Evolutionary conservation across 2,888 invertebrate species (phyloP).

Genomic region (Thecophora atra): DNA sequence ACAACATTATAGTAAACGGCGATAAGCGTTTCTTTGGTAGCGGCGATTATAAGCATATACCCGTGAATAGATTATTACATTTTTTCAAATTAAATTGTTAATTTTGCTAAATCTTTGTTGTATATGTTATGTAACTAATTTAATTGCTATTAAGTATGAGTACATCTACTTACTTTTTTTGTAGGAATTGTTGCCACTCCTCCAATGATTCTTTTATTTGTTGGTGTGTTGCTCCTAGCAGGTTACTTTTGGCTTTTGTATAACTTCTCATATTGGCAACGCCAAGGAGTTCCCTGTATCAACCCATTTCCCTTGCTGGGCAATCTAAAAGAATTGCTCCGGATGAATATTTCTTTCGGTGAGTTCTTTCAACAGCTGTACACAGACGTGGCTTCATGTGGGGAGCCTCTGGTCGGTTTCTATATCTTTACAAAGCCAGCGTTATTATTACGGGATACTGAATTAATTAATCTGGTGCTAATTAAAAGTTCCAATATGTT

Average conservation of each 20-base stretch:
- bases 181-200: no score
- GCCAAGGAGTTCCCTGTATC: conserved; percentile 55
- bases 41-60: no score
- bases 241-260: conserved; percentile 43
- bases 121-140: no score
- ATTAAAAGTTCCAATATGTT: conserved; percentile 66
- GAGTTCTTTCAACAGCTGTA: conserved; percentile 61
- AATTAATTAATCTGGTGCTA: conserved; percentile 65
- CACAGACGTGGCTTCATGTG: conserved; percentile 43
- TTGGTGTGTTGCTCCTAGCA: conserved; percentile 49
- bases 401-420: conserved; percentile 59
- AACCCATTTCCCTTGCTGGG: conserved; percentile 60
- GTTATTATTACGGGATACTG: conserved; percentile 64
- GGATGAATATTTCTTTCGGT: conserved; percentile 55
- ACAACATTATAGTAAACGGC: no score
- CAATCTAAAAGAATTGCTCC: conserved; percentile 60
- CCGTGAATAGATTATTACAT: no score
- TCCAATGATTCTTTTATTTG: no score
- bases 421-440: conserved; percentile 66
- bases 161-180: no score
- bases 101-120: no score
- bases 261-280: conserved; percentile 53
- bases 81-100: no score
- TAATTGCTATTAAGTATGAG: no score
- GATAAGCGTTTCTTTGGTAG: no score